Conservation (phyloP, 2,888 invertebrate species). For the Deroplatys truncata region DNA sequence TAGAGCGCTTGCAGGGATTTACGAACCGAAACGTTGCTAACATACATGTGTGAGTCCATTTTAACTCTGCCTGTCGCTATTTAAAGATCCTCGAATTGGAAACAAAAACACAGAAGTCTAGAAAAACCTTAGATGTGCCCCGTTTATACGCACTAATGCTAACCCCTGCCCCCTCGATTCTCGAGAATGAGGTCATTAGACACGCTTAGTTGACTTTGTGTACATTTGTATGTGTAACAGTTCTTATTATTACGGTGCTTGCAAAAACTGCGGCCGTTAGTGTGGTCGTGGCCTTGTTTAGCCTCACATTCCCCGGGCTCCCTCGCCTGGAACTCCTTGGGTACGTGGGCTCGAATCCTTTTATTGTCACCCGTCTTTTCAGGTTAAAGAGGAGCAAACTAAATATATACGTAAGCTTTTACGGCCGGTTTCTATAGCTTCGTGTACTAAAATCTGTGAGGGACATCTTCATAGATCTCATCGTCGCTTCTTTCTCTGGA, state of each 20-base stretch:
- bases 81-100: too few relatives aligned
- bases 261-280: background rate
- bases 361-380: background rate
- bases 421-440: too few relatives aligned
- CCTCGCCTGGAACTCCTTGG: background rate
- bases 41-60: too few relatives aligned
- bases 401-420: too few relatives aligned
- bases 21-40: too few relatives aligned
- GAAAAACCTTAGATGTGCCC: too few relatives aligned
- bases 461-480: too few relatives aligned
- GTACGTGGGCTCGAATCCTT: background rate
- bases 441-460: too few relatives aligned
- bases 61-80: too few relatives aligned
- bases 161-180: background rate
- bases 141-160: background rate
- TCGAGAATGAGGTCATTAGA: background rate
- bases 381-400: background rate
- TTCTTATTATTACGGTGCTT: background rate
- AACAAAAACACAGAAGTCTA: too few relatives aligned
- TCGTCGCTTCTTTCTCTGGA: too few relatives aligned
- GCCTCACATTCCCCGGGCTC: background rate
- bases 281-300: background rate
- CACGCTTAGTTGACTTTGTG: background rate
- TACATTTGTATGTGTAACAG: background rate
- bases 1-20: too few relatives aligned